Percentiles rank a stretch among this genome's conserved stretches.
These are phyloP conservation scores for Trachythela sp. DNA, from an alignment of 64 coral and sea anemone species.

Conservation along the genomic window DNA sequence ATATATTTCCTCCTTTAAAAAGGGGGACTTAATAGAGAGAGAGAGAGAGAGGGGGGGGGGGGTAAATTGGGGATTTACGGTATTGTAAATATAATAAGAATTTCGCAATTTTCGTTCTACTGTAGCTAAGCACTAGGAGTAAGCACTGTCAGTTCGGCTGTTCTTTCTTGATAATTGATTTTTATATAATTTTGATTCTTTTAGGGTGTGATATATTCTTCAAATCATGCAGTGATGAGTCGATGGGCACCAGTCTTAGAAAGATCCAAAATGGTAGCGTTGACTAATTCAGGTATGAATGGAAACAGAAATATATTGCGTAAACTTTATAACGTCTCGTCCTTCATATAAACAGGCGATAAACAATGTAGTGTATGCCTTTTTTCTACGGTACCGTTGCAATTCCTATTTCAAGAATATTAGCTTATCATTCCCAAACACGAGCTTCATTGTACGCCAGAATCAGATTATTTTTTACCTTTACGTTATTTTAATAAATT, in stretches of 20 bases:
- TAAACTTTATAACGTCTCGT: no score
- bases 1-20: no score
- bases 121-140: neutral
- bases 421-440: no score
- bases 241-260: conserved; percentile 34
- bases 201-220: conserved; percentile 25
- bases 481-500: neutral
- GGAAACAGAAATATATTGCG: neutral
- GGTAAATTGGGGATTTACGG: no score
- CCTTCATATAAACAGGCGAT: neutral
- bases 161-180: no score
- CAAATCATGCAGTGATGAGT: conserved; percentile 27
- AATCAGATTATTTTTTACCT: neutral
- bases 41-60: no score
- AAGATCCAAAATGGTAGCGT: conserved; percentile 20
- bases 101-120: no score
- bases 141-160: neutral
- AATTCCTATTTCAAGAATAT: no score
- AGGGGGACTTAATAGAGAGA: no score
- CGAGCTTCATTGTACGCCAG: neutral
- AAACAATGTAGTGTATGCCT: no score
- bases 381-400: no score
- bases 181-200: neutral
- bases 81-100: no score
- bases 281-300: conserved; percentile 17